Base-by-base conservation (phyloP, 2,888 invertebrate genomes). In the Strigamia maritima region DNA sequence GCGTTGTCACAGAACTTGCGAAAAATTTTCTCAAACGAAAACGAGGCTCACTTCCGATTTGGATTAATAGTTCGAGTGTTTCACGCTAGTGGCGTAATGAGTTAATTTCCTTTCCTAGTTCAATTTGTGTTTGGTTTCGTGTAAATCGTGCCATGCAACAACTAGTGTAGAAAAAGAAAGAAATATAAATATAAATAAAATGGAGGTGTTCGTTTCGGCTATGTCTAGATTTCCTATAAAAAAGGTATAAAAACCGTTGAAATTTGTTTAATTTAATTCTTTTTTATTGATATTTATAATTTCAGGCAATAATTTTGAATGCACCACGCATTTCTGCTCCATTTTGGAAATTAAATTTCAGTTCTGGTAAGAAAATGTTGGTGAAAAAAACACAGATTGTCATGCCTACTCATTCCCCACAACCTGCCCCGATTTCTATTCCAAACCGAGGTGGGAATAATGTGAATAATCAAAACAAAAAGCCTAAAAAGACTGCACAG, bases 191-290 rank as follows among this genome's bases (percentile, higher is more conserved):
- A 12, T 40, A 60, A 22, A 4, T 16, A 60, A 60, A 19, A 60
- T 60, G 60, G 60, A 60, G 60, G 60, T 19, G 60, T 60, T 60
- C 60, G 60, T 60, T 60, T 60, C 60, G 75, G 26, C 8, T 8
- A 14, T 75, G n/a, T 31, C 75, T 24, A 75, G 24, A 75, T 75
- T 28, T 31, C 35, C 75, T 1, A 2, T 75, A 1, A 75, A 75
- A 75, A 75, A 31, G 28, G 28, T 75, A 26, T 10, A n/a, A 12
- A 16, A 26, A 26, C 8, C n/a, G n/a, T n/a, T n/a, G n/a, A 8
- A 60, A 60, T 60, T 60, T 10, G 49, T 4, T 2, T 31, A 31
- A 7, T 4, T 40, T 6, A 40, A 3, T 40, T 10, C 2, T 40
- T 14, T 40, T 40, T 40, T 6, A 40, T 40, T 3, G 1, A 10